Conservation (phyloP, 2,113 vertebrate species). For the Oxyruncus cristatus region DNA sequence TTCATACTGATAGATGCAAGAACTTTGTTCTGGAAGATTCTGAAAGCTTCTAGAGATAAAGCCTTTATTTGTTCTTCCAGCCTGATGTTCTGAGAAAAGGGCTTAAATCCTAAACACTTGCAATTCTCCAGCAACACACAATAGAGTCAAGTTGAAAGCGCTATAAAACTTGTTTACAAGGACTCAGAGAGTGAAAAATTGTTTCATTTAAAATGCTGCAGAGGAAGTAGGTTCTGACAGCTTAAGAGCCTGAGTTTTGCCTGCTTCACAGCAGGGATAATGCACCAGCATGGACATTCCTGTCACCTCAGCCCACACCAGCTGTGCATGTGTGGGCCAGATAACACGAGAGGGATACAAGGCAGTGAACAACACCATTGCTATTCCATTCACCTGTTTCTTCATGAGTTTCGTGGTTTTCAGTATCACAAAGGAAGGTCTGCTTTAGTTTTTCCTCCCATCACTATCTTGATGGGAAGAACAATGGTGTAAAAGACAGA, state of each 20-base stretch:
- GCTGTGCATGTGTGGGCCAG: neutral
- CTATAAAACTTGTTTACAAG: constrained; percentile 63
- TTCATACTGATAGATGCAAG: neutral
- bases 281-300: neutral
- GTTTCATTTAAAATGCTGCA: constrained; percentile 21
- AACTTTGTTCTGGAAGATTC: neutral
- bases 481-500: neutral
- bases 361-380: neutral
- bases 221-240: neutral
- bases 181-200: constrained; percentile 26
- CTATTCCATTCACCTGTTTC: neutral
- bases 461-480: neutral
- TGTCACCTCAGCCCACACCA: neutral
- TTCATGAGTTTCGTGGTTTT: neutral
- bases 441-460: neutral
- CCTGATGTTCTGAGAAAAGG: neutral
- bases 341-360: neutral
- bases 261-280: neutral
- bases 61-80: neutral
- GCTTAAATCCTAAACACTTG: constrained; percentile 37
- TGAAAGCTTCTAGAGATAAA: constrained; percentile 20
- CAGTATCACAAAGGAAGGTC: neutral
- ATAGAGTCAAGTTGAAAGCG: constrained; percentile 23
- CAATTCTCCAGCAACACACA: neutral
- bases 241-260: neutral